phyloP scores from a whole-genome alignment of 1,140 invertebrate genomes.

The Euborellia annulipes region DNA sequence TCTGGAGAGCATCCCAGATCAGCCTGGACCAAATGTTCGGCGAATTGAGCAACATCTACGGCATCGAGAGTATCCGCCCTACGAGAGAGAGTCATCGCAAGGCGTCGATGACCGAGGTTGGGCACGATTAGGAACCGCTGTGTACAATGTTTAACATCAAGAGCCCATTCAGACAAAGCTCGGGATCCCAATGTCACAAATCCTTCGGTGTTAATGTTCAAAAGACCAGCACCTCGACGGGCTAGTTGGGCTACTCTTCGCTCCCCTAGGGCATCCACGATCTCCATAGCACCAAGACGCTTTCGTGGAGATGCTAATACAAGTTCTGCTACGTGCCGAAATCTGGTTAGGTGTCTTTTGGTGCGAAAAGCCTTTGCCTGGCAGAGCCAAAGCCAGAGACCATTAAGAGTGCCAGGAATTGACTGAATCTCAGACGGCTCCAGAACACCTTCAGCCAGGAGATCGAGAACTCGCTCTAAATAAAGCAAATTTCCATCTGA shows the following conservation, averaged over 20 bases:
- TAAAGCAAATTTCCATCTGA: conserved; percentile 93
- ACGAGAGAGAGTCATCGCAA: conserved; percentile 68
- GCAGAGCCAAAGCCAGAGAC: conserved; percentile 87
- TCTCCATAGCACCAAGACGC: no score
- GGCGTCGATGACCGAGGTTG: conserved; percentile 53
- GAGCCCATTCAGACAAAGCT: conserved; percentile 61
- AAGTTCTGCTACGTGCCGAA: no score
- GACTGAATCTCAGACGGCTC: conserved; percentile 68
- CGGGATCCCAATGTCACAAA: no score
- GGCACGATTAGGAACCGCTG: conserved; percentile 31
- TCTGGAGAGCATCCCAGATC: no score
- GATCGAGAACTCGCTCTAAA: conserved; percentile 74
- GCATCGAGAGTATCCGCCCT: conserved; percentile 34
- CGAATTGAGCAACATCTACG: conserved; percentile 10
- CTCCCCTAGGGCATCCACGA: no score
- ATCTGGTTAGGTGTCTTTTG: no score
- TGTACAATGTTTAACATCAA: conserved; percentile 93
- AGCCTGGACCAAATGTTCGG: no score
- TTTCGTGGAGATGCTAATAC: no score
- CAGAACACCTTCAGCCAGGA: conserved; percentile 84
- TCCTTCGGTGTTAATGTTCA: no score
- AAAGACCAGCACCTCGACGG: no score
- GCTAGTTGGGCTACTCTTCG: no score
- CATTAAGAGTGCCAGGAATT: conserved; percentile 89
- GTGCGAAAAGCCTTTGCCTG: conserved; percentile 30